These are phyloP conservation scores for Hippocampus abdominalis DNA, from an alignment of 2,113 vertebrate genomes.

Conservation along the genomic window DNA sequence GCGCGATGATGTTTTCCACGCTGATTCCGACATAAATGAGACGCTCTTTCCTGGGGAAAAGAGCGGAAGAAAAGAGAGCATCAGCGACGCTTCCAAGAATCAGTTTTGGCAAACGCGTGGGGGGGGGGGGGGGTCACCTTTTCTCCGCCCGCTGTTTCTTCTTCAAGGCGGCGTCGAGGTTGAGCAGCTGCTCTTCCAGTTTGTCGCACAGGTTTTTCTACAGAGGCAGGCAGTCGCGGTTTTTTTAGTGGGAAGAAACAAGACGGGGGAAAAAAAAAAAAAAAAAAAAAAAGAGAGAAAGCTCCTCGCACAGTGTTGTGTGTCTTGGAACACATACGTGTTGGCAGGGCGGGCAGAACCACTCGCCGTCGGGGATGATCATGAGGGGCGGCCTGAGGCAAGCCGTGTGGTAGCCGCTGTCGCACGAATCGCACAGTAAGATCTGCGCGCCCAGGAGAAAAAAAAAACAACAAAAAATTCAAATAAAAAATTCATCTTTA, in stretches of 20 bases:
- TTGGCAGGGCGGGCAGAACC: constrained; percentile 97
- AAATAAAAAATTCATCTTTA: no score
- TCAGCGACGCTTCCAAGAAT: not conserved
- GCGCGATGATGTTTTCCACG: constrained; percentile 95
- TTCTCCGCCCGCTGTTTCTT: constrained; percentile 94
- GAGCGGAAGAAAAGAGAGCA: not conserved
- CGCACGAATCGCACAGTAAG: constrained; percentile 91
- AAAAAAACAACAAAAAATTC: not conserved
- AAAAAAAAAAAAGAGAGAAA: not conserved
- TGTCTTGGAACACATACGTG: constrained; percentile 77
- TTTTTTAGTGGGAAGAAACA: not conserved
- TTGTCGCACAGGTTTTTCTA: constrained; percentile 95
- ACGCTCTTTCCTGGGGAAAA: constrained; percentile 83
- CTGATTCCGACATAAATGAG: constrained; percentile 96
- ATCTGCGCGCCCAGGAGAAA: constrained; percentile 69
- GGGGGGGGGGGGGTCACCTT: constrained; percentile 69
- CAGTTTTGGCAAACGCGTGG: not conserved
- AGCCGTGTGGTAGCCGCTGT: constrained; percentile 95
- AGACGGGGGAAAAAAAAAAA: not conserved
- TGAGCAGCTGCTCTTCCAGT: constrained; percentile 87
- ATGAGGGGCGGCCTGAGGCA: constrained; percentile 94
- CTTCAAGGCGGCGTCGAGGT: constrained; percentile 90
- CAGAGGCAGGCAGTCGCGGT: constrained; percentile 4
- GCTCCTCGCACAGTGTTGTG: no score
- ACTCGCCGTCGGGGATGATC: constrained; percentile 97